phyloP scores from a whole-genome alignment of 2,797 vertebrate species.

The Aselliscus stoliczkanus region DNA sequence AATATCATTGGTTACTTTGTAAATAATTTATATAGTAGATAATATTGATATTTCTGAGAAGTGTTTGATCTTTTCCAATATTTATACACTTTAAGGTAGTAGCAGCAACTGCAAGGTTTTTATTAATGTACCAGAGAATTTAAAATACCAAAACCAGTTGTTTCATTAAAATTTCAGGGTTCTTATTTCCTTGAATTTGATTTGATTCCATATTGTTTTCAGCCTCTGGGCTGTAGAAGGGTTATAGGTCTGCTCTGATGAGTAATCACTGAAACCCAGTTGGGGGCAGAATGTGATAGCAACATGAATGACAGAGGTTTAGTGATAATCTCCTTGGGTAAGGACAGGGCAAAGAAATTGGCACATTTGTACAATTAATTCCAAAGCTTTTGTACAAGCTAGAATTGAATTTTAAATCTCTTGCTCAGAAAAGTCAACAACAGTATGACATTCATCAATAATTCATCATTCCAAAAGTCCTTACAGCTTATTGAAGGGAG shows the following conservation, averaged over 20 bases:
- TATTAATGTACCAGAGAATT: background rate
- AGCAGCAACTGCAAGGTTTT: background rate
- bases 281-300: background rate
- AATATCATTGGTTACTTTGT: background rate
- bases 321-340: background rate
- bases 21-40: slow-evolving; percentile 35
- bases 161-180: background rate
- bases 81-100: background rate
- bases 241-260: background rate
- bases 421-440: slow-evolving; percentile 28
- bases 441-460: slow-evolving; percentile 42
- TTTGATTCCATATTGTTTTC: background rate
- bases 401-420: slow-evolving; percentile 59
- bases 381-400: slow-evolving; percentile 12
- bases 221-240: background rate
- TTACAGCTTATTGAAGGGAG: background rate
- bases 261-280: background rate
- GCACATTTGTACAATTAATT: slow-evolving; percentile 37
- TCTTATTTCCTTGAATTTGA: background rate
- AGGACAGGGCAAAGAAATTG: background rate
- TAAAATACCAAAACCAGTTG: background rate
- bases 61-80: slow-evolving; percentile 37
- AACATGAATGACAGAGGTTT: background rate
- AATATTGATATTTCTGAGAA: background rate
- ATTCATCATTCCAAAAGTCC: slow-evolving; percentile 42